Percentiles rank a stretch among this genome's conserved stretches.
phyloP scores from a whole-genome alignment of 1,140 invertebrate species.

The Lepidotrigona ventralis region DNA sequence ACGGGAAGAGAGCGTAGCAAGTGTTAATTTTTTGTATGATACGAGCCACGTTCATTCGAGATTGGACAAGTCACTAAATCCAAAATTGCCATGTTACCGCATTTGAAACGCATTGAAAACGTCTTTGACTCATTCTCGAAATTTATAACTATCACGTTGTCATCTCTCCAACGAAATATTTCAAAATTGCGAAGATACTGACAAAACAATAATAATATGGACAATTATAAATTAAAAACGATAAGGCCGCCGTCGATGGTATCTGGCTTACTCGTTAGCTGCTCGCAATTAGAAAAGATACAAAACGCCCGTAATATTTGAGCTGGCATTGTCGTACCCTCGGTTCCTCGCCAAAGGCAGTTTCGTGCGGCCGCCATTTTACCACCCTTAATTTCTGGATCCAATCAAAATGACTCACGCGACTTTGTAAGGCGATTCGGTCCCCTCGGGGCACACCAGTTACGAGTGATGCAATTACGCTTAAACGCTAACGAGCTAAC shows the following conservation, averaged over 20 bases:
- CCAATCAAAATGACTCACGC: constrained; percentile 79
- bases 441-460: constrained; percentile 68
- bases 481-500: constrained; percentile 79
- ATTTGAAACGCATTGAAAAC: neutral
- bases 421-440: constrained; percentile 62
- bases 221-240: constrained; percentile 46
- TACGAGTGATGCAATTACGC: constrained; percentile 79
- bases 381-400: constrained; percentile 74
- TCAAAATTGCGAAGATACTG: neutral
- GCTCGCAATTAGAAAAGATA: constrained; percentile 45
- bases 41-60: too few species aligned
- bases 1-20: too few species aligned
- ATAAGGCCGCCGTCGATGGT: constrained; percentile 5
- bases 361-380: constrained; percentile 71
- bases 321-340: constrained; percentile 43
- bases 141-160: constrained; percentile 8
- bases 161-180: too few species aligned
- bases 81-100: too few species aligned
- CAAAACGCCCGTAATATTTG: constrained; percentile 44
- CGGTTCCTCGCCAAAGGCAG: constrained; percentile 52
- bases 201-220: neutral
- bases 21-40: too few species aligned
- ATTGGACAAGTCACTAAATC: too few species aligned
- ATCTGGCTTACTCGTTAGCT: constrained; percentile 18
- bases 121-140: neutral